phyloP scores from a whole-genome alignment of 2,888 invertebrate species.

The Patella ulyssiponensis region DNA sequence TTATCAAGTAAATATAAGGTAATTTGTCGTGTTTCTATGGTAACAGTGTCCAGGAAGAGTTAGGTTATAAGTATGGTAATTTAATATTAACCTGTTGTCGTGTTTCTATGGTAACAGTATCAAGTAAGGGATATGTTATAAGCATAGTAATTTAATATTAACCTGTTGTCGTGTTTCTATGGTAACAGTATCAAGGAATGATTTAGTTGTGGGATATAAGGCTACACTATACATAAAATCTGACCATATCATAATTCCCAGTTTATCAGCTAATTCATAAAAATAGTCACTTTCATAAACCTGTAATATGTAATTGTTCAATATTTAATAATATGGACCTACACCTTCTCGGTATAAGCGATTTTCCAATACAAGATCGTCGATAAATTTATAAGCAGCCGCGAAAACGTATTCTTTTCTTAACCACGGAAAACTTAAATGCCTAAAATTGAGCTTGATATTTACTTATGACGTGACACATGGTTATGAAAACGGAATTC shows the following conservation, averaged over 20 bases:
- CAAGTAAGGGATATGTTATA: conserved; percentile 76
- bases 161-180: conserved; percentile 5
- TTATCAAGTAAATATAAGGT: conserved; percentile 76
- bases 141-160: neutral
- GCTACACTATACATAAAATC: conserved; percentile 97
- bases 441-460: too few relatives aligned
- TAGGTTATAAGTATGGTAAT: neutral
- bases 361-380: too few relatives aligned
- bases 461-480: too few relatives aligned
- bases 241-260: conserved; percentile 96
- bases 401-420: too few relatives aligned
- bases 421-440: too few relatives aligned
- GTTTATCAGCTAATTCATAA: conserved; percentile 86
- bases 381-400: too few relatives aligned
- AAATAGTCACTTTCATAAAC: conserved; percentile 91
- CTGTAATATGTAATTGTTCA: conserved; percentile 33
- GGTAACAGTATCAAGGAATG: conserved; percentile 76
- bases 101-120: conserved; percentile 8
- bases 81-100: neutral
- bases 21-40: neutral
- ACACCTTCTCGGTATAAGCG: too few relatives aligned
- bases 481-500: too few relatives aligned
- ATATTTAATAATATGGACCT: too few relatives aligned
- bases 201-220: conserved; percentile 84
- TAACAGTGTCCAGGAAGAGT: conserved; percentile 76